phyloP scores from a whole-genome alignment of 2,888 invertebrate species.

The Dolichomitus sp. region DNA sequence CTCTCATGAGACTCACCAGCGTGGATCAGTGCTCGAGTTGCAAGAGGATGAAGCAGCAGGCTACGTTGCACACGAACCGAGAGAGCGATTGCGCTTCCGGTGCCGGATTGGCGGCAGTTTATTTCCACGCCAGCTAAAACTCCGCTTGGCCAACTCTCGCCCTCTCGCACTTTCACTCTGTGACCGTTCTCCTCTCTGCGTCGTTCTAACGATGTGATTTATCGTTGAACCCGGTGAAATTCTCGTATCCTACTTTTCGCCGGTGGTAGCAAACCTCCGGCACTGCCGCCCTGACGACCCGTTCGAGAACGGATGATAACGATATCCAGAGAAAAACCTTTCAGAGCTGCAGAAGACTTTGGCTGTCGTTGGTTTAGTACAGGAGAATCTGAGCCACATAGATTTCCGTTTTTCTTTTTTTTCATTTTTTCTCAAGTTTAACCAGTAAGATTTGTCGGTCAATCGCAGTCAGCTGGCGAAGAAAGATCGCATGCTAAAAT shows the following conservation, averaged over 20 bases:
- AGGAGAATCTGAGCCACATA: slow-evolving; percentile 11
- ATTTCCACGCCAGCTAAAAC: slow-evolving; percentile 72
- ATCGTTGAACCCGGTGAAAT: slow-evolving; percentile 70
- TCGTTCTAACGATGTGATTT: slow-evolving; percentile 77
- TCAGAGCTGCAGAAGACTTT: slow-evolving; percentile 5
- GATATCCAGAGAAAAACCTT: slow-evolving; percentile 45
- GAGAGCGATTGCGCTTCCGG: slow-evolving; percentile 65
- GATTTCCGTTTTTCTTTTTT: not conserved
- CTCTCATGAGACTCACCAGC: slow-evolving; percentile 44
- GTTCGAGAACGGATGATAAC: slow-evolving; percentile 59
- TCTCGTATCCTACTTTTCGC: slow-evolving; percentile 46
- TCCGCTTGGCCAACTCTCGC: slow-evolving; percentile 44
- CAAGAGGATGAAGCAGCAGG: slow-evolving; percentile 28
- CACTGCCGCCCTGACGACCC: slow-evolving; percentile 10
- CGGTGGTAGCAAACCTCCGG: not conserved
- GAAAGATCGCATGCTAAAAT: slow-evolving; percentile 9
- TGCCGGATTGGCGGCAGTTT: slow-evolving; percentile 72
- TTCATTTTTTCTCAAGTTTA: not conserved
- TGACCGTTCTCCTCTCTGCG: slow-evolving; percentile 6
- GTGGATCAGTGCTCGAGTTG: slow-evolving; percentile 37
- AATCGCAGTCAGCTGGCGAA: not conserved
- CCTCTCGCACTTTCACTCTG: slow-evolving; percentile 10
- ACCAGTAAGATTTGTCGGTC: not conserved
- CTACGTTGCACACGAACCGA: slow-evolving; percentile 36
- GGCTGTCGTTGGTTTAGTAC: not conserved